phyloP scores from a whole-genome alignment of 2,888 invertebrate species.

The Baronia brevicornis region DNA sequence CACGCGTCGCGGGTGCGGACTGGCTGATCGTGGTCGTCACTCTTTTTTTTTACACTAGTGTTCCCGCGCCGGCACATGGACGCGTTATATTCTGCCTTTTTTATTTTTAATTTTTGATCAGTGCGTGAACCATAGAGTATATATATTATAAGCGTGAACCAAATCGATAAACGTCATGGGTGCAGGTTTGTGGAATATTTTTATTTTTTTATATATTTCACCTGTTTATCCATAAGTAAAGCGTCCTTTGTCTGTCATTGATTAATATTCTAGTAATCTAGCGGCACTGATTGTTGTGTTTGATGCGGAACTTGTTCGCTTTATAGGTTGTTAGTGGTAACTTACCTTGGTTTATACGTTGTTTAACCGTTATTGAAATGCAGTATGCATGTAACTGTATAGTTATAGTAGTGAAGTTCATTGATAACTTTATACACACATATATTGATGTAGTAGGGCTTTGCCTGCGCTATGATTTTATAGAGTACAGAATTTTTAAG shows the following conservation, averaged over 20 bases:
- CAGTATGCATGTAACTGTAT: neutral
- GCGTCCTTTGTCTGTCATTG: constrained; percentile 4
- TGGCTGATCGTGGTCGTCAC: constrained; percentile 29
- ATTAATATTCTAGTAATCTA: constrained; percentile 4
- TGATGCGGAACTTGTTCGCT: constrained; percentile 4
- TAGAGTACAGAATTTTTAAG: too few species aligned
- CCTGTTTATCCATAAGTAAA: constrained; percentile 8
- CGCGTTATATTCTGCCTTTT: constrained; percentile 40
- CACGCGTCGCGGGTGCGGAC: constrained; percentile 41
- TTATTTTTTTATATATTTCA: constrained; percentile 20
- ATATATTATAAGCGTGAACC: constrained; percentile 25
- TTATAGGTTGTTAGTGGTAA: constrained; percentile 4
- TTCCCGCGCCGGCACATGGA: constrained; percentile 34
- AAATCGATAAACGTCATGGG: constrained; percentile 32
- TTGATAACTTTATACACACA: neutral
- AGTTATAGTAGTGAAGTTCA: neutral
- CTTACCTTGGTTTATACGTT: constrained; percentile 5
- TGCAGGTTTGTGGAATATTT: constrained; percentile 42
- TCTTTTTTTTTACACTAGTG: constrained; percentile 26
- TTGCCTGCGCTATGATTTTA: too few species aligned
- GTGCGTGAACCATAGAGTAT: constrained; percentile 38
- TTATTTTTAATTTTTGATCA: constrained; percentile 39
- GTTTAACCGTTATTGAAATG: constrained; percentile 8
- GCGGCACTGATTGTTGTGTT: neutral
- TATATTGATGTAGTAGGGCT: constrained; percentile 3